Conservation (phyloP, 2,797 vertebrate species). For the Darevskia nairensis region DNA sequence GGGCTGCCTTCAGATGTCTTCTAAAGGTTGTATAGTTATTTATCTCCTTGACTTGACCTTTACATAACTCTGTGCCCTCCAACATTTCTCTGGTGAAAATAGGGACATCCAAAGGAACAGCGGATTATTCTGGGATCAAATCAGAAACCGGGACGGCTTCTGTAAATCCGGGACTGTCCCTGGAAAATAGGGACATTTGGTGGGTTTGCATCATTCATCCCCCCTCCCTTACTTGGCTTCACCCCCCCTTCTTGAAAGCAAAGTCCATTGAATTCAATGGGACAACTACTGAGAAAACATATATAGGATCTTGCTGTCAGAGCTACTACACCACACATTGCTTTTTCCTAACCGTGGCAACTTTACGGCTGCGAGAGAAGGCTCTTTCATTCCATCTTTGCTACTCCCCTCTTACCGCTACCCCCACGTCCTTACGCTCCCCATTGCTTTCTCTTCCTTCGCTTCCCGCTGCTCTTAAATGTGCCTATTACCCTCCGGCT, state of each 20-base stretch:
- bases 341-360: not conserved
- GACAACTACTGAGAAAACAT: not conserved
- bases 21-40: too few relatives aligned
- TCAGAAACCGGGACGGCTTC: too few relatives aligned
- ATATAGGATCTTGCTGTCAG: not conserved
- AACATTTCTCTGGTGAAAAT: too few relatives aligned
- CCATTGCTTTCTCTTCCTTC: slow-evolving; percentile 28
- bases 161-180: too few relatives aligned
- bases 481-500: slow-evolving; percentile 69
- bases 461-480: slow-evolving; percentile 39
- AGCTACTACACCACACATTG: not conserved
- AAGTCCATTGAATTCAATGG: not conserved
- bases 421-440: slow-evolving; percentile 14
- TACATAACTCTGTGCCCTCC: too few relatives aligned
- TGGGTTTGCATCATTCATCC: too few relatives aligned
- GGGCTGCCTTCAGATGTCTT: too few relatives aligned
- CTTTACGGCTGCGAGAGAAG: not conserved
- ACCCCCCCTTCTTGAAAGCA: not conserved
- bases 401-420: slow-evolving; percentile 24
- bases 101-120: too few relatives aligned
- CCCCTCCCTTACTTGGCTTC: not conserved
- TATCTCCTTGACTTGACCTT: too few relatives aligned
- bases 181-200: too few relatives aligned
- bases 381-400: not conserved
- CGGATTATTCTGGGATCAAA: too few relatives aligned